Evolutionary conservation across 2,888 invertebrate species (phyloP).

Genomic region (Acronicta psi): DNA sequence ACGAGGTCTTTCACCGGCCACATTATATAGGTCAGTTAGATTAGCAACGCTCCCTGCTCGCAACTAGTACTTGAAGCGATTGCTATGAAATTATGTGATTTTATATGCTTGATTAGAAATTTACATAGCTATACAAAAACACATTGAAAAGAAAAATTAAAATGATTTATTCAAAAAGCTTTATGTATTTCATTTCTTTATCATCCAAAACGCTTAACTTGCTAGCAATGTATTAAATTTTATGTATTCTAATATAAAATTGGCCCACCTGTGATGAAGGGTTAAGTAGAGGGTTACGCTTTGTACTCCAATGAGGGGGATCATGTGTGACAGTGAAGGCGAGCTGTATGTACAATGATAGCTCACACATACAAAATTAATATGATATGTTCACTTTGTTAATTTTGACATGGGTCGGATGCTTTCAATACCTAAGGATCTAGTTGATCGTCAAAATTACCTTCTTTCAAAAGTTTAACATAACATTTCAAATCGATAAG

Average conservation of each 20-base stretch:
- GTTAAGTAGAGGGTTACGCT: slow-evolving; percentile 38
- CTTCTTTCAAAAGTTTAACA: too few relatives aligned
- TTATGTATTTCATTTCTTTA: too few relatives aligned
- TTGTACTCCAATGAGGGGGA: slow-evolving; percentile 23
- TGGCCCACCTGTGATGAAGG: slow-evolving; percentile 45
- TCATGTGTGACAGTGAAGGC: slow-evolving; percentile 11
- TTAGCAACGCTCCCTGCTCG: slow-evolving; percentile 79
- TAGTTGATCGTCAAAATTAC: too few relatives aligned
- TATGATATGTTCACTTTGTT: not conserved
- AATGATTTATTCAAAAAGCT: too few relatives aligned
- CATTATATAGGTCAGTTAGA: slow-evolving; percentile 87
- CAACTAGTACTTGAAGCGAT: slow-evolving; percentile 50
- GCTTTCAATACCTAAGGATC: too few relatives aligned
- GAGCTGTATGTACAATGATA: not conserved
- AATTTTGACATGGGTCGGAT: too few relatives aligned
- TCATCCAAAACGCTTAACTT: too few relatives aligned
- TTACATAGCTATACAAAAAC: not conserved
- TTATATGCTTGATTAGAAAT: slow-evolving; percentile 36
- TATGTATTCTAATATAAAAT: slow-evolving; percentile 1
- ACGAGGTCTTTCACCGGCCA: slow-evolving; percentile 88
- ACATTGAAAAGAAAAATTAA: not conserved
- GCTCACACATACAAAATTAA: not conserved
- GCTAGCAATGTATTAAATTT: too few relatives aligned
- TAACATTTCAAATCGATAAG: too few relatives aligned
- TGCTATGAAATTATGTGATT: slow-evolving; percentile 48